A percentile compares a stretch with the other conserved stretches of the same genome.
Conservation (phyloP, 2,888 invertebrate species). For the Stramonita haemastoma region DNA sequence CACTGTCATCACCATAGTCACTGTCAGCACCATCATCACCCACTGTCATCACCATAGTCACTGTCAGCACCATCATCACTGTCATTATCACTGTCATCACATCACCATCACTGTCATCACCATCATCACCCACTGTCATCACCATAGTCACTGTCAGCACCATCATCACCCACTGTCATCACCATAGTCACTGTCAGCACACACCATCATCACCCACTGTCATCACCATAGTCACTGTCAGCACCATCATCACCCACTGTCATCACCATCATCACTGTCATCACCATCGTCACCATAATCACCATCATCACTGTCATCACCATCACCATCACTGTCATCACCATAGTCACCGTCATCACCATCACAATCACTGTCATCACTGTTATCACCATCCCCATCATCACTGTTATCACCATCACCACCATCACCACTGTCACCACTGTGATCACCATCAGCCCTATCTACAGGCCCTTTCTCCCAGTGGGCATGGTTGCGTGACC, state of each 20-base stretch:
- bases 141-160: neutral
- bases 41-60: neutral
- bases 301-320: neutral
- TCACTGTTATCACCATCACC: neutral
- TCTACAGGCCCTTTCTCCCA: neutral
- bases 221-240: neutral
- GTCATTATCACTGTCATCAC: neutral
- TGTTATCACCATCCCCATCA: neutral
- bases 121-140: too few relatives aligned
- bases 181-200: neutral
- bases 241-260: neutral
- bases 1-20: too few relatives aligned
- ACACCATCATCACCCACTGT: neutral
- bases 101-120: neutral
- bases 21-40: neutral
- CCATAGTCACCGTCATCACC: neutral
- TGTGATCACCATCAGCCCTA: slow-evolving; percentile 5
- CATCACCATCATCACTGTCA: neutral
- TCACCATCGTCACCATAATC: neutral
- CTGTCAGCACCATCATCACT: neutral
- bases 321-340: neutral
- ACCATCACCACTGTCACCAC: neutral
- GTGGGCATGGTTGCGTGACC: too few relatives aligned
- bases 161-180: neutral
- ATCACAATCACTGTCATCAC: neutral